These are phyloP conservation scores for Heliconius aoede DNA, from an alignment of 2,888 invertebrate species.

Conservation along the genomic window DNA sequence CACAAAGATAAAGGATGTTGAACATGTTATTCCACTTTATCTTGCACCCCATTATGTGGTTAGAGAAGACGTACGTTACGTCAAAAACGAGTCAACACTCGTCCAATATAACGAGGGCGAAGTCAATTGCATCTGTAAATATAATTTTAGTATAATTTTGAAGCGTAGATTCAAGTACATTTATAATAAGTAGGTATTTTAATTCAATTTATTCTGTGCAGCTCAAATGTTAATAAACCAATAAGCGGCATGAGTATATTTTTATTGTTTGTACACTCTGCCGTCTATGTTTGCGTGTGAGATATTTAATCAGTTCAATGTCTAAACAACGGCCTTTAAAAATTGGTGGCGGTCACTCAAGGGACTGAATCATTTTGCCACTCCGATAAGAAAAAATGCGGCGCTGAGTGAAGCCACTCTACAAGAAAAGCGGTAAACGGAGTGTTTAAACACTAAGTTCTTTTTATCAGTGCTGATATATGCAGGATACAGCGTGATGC, in stretches of 20 bases:
- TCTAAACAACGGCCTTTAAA: neutral
- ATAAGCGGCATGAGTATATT: neutral
- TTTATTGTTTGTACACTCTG: neutral
- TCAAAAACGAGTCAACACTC: constrained; percentile 58
- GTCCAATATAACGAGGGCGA: constrained; percentile 57
- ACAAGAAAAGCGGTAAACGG: no score
- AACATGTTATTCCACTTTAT: constrained; percentile 38
- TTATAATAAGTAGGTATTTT: no score
- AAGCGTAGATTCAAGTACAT: neutral
- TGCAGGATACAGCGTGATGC: no score
- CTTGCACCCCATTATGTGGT: constrained; percentile 38
- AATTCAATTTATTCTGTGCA: neutral
- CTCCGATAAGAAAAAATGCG: neutral
- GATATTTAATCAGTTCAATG: constrained; percentile 17
- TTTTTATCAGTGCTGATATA: no score
- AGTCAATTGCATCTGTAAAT: constrained; percentile 31
- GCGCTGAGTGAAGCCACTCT: neutral
- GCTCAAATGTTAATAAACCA: neutral
- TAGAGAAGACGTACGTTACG: constrained; percentile 50
- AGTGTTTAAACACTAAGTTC: no score
- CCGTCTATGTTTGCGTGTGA: neutral
- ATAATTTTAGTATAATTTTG: constrained; percentile 15
- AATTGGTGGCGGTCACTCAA: neutral
- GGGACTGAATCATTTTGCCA: neutral
- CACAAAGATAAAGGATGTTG: constrained; percentile 29